Conservation (phyloP, 2,888 invertebrate species). For the Sipha maydis region DNA sequence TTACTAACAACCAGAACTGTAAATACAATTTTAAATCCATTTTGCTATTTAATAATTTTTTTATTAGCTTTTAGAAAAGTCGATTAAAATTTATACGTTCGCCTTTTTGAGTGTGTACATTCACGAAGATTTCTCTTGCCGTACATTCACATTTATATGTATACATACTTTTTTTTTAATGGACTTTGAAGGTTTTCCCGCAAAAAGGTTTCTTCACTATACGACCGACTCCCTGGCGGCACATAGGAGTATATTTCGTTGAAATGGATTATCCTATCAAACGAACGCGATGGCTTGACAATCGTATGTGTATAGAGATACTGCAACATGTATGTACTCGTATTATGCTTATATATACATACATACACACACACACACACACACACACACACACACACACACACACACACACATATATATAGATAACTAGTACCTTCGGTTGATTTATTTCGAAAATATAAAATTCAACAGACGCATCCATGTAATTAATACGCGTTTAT, state of each 20-base stretch:
- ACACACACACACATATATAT: no score
- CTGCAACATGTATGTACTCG: slow-evolving; percentile 7
- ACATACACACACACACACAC: no score
- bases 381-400: no score
- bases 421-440: background rate
- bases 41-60: slow-evolving; percentile 31
- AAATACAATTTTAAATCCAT: slow-evolving; percentile 28
- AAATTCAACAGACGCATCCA: slow-evolving; percentile 4
- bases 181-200: slow-evolving; percentile 43
- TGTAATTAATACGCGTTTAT: slow-evolving; percentile 6
- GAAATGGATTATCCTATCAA: slow-evolving; percentile 55
- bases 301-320: slow-evolving; percentile 15
- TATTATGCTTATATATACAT: background rate
- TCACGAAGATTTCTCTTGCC: slow-evolving; percentile 32
- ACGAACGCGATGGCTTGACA: slow-evolving; percentile 43
- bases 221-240: slow-evolving; percentile 42
- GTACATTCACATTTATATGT: background rate
- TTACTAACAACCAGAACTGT: background rate
- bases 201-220: slow-evolving; percentile 31
- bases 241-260: slow-evolving; percentile 31
- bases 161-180: slow-evolving; percentile 31
- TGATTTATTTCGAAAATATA: slow-evolving; percentile 32
- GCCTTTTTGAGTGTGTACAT: slow-evolving; percentile 29
- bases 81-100: slow-evolving; percentile 40
- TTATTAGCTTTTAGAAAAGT: slow-evolving; percentile 44